A percentile compares a stretch with the other conserved stretches of the same genome.
Conservation (phyloP, 2,113 vertebrate genomes). For the Micronisus gabar region DNA sequence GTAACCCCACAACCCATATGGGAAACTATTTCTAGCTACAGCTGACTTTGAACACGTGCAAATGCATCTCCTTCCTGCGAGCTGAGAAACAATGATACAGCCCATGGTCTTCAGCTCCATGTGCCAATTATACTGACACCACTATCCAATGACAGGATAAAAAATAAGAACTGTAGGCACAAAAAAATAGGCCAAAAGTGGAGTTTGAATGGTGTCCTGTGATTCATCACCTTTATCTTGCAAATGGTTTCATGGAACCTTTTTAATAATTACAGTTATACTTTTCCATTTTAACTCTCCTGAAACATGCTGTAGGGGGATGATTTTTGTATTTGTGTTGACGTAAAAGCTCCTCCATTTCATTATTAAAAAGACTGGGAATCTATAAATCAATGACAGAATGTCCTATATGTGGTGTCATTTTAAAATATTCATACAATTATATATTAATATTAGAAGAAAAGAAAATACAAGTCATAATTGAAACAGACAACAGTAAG, state of each 20-base stretch:
- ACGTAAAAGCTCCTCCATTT: neutral
- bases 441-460: neutral
- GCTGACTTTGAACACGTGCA: neutral
- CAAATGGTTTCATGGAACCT: neutral
- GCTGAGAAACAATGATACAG: neutral
- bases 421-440: neutral
- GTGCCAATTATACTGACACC: neutral
- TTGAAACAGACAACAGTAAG: neutral
- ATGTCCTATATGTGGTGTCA: neutral
- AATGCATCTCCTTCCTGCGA: neutral
- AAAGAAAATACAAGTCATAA: neutral
- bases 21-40: neutral
- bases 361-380: neutral
- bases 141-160: neutral
- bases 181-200: neutral
- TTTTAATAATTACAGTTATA: neutral
- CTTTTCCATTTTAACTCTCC: neutral
- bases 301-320: neutral
- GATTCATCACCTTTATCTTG: neutral
- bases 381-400: neutral
- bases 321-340: neutral
- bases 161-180: neutral
- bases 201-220: neutral
- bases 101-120: neutral
- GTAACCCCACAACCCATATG: neutral